A percentile compares a stretch with the other conserved stretches of the same genome.
Evolutionary conservation across 2,888 invertebrate species (phyloP).

Genomic region (Spatulosminthurus flaviceps): DNA sequence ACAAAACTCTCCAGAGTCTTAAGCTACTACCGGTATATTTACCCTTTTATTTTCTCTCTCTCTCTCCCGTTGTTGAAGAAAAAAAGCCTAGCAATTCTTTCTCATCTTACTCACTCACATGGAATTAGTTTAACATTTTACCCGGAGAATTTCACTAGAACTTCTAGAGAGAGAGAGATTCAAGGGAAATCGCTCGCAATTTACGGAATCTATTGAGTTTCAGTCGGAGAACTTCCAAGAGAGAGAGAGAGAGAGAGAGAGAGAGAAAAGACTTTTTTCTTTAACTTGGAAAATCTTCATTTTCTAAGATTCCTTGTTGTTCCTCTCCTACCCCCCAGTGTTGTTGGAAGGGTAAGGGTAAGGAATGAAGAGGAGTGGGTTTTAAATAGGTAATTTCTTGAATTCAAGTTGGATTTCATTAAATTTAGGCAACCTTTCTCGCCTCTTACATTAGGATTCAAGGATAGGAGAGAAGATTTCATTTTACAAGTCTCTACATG

Average conservation of each 20-base stretch:
- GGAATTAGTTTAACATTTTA: background rate
- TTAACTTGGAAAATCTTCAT: background rate
- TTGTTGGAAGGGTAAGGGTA: background rate
- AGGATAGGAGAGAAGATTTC: background rate
- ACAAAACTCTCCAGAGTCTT: no score
- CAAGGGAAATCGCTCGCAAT: no score
- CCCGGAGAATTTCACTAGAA: no score
- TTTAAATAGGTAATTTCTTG: constrained; percentile 23
- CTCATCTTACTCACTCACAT: background rate
- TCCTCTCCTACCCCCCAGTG: no score
- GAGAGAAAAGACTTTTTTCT: constrained; percentile 2
- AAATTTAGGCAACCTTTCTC: background rate
- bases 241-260: background rate
- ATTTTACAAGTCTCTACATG: background rate
- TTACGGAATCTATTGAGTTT: background rate
- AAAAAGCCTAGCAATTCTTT: background rate
- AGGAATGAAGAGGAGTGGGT: background rate
- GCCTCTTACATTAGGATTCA: constrained; percentile 4
- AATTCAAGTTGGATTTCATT: constrained; percentile 23
- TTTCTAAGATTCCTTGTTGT: background rate
- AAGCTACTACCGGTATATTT: background rate
- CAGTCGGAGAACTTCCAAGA: no score
- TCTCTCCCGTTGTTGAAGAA: background rate
- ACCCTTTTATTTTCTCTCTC: background rate
- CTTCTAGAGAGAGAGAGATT: no score